Percentiles rank a stretch among this genome's conserved stretches.
phyloP scores from a whole-genome alignment of 2,797 vertebrate genomes.

The Ceryle rudis region DNA sequence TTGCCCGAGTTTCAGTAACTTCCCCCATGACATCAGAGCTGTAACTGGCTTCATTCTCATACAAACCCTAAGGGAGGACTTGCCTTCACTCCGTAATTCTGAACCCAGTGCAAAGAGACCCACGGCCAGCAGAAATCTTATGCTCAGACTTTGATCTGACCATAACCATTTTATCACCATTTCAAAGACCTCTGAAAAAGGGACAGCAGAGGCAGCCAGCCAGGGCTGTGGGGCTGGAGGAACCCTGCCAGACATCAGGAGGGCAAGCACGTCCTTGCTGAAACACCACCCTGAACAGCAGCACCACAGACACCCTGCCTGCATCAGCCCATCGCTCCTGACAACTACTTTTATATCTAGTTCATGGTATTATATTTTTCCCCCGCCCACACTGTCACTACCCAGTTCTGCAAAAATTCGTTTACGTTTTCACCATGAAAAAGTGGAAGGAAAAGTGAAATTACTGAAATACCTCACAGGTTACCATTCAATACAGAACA shows the following conservation, averaged over 20 bases:
- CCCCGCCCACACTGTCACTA: accelerated
- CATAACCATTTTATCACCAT: background rate
- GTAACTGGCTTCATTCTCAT: background rate
- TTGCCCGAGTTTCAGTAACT: background rate
- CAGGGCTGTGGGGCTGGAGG: background rate
- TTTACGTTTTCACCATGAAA: background rate
- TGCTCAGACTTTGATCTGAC: background rate
- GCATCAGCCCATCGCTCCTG: background rate
- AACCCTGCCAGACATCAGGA: accelerated
- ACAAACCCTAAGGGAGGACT: background rate
- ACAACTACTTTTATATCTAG: background rate
- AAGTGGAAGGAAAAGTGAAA: accelerated
- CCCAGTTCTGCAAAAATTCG: accelerated
- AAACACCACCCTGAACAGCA: background rate
- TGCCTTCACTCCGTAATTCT: background rate
- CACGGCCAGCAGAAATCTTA: background rate
- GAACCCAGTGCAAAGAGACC: background rate
- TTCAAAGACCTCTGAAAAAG: background rate
- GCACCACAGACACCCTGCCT: background rate
- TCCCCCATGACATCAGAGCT: background rate
- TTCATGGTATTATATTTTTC: background rate
- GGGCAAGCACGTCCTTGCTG: background rate
- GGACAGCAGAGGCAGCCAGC: accelerated
- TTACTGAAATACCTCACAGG: background rate
- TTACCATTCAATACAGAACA: background rate